Conservation (phyloP, 2,888 invertebrate species). For the Diplolepis rosae region DNA sequence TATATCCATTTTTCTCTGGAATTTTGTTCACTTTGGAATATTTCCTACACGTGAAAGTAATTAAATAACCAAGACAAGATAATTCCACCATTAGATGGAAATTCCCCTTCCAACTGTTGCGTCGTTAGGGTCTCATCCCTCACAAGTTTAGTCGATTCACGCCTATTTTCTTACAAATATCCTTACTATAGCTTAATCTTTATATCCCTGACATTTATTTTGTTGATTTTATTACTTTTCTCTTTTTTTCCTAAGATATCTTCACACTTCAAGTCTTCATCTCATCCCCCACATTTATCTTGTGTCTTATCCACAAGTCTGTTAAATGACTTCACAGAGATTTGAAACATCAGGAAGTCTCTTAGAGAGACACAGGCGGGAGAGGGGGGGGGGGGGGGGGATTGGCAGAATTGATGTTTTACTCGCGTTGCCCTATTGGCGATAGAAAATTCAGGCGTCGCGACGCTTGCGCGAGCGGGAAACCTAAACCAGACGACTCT, state of each 20-base stretch:
- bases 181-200: neutral
- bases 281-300: neutral
- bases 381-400: too few species aligned
- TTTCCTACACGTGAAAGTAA: too few species aligned
- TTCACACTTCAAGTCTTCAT: conserved; percentile 3
- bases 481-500: conserved; percentile 43
- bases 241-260: neutral
- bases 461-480: conserved; percentile 48
- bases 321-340: conserved; percentile 13
- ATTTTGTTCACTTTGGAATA: too few species aligned
- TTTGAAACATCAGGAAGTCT: neutral
- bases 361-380: too few species aligned
- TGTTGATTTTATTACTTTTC: neutral
- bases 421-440: conserved; percentile 42
- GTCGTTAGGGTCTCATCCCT: neutral
- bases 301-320: conserved; percentile 1
- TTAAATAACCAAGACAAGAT: neutral
- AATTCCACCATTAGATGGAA: neutral
- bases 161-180: neutral
- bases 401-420: conserved; percentile 45
- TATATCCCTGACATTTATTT: neutral
- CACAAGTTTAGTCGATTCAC: neutral
- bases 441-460: conserved; percentile 36
- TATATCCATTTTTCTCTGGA: too few species aligned
- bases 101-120: conserved; percentile 2